Base-by-base conservation (phyloP, 2,113 vertebrate genomes). In the Rhea americana region DNA sequence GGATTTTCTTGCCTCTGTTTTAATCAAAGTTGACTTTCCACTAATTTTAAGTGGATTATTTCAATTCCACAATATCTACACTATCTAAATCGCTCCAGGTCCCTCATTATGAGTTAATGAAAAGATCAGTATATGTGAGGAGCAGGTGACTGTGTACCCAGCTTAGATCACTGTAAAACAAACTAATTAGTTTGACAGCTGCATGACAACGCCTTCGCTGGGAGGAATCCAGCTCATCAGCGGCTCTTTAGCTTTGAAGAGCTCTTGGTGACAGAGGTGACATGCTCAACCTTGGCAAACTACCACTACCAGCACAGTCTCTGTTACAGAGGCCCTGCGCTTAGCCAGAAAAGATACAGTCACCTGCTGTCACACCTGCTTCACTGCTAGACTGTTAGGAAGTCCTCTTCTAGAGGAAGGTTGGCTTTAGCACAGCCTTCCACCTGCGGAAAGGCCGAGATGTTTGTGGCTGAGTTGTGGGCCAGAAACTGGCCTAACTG, bases 31-130 rank as follows among this genome's bases (percentile, higher is more conserved):
- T 11, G 37, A 26, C 39, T 78, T 77, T 22, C 48, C 8, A 25
- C 13, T 9, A 3, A 50, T 15, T 79, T 26, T 0, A 63, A 77
- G 59, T 55, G 70, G 45, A 50, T 75, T 56, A 32, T 50, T 73
- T 77, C 28, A 90, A 51, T 68, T 75, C 50, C 2, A 0, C 6
- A 63, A 2, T 43, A 50, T 16, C 82, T 59, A 7, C 20, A 62
- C 25, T 59, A 45, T 6, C 11, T 15, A 19, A 73, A 26, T 8
- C 79, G 67, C 75, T 67, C 24, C 26, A 37, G 75, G 59, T 32
- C 72, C 67, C 28, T 89, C 71, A 12, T 85, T 19, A 91, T 7
- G 82, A 79, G 66, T 90, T 91, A 73, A 86, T 35, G 70, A 72
- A 22, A 10, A 71, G 88, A 87, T 85, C 1, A 48, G 37, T 30